Evolutionary conservation across 2,888 invertebrate species (phyloP), one percentile per base, ranked within the genome.

Genomic region (Philopedon plagiatum): DNA sequence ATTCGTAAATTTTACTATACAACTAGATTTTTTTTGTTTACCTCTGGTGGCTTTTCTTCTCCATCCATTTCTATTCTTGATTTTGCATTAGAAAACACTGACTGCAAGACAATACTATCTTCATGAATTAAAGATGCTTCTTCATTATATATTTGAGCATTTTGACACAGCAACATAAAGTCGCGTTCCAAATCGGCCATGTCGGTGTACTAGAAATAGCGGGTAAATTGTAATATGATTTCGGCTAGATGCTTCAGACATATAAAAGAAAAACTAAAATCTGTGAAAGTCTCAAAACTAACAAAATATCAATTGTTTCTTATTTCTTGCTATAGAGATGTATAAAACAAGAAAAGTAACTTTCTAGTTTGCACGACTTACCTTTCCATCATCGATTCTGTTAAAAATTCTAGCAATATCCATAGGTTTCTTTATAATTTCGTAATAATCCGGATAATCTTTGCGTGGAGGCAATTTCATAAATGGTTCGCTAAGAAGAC

Each of bases 61-160:
- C 84, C 85, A 58, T 85, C 83, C 26, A 85, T 86, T 37, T 90
- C 90, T 7, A 92, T 84, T 54, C 90, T 86, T 70, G 90, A 89
- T 51, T 90, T 86, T 0, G 91, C 91, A 77, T 89, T 90, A 2
- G 90, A 89, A 78, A 96, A 96, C 0, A 94, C 93, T 72, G 93
- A 93, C 80, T 98, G 95, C 75, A 99, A 87, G 1, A 98, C 95
- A 76, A 98, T 95, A 0, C 98, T 98, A 85, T 99, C 98, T 83
- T 96, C 95, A 85, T 98, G 96, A 77, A 99, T 99, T 66, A 98
- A 87, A 0, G 98, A 98, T 11, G 94, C 93, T 85, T 99, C 98
- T 82, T 98, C 96, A 84, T 99, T 99, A 86, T 98, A 99, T 5
- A 93, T 93, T 85, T 99, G 99, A 1, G 99, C 99, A 86, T 99